These are phyloP conservation scores for Rattus norvegicus DNA, from an alignment of 2,113 vertebrate genomes.

Conservation along the genomic window DNA sequence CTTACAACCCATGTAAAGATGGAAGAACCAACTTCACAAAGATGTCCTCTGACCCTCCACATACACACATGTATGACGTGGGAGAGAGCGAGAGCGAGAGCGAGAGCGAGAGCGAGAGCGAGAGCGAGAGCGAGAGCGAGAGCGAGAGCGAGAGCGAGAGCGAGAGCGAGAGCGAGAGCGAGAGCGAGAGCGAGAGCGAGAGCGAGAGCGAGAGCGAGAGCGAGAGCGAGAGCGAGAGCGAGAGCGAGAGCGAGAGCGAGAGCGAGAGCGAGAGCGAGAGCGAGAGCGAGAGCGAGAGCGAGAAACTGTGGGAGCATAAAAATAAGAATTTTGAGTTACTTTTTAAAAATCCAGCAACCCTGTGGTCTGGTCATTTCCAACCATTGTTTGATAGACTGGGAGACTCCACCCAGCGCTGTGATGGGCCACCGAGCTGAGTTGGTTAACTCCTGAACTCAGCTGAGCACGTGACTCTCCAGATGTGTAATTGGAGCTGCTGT, in stretches of 20 bases:
- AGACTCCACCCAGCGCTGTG: rapidly evolving
- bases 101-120: too few relatives aligned
- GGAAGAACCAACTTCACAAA: not conserved
- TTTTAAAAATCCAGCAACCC: not conserved
- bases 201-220: too few relatives aligned
- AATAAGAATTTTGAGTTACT: not conserved
- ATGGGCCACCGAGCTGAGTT: not conserved
- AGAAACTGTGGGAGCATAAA: not conserved
- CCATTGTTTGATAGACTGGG: not conserved
- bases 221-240: too few relatives aligned
- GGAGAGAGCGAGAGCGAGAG: not conserved
- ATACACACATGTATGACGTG: too few relatives aligned
- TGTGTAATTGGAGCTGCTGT: not conserved
- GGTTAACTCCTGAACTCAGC: too few relatives aligned
- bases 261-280: too few relatives aligned
- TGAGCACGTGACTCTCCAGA: not conserved
- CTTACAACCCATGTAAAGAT: not conserved
- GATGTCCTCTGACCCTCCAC: not conserved
- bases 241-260: not conserved
- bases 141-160: not conserved
- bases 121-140: too few relatives aligned
- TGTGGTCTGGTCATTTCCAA: not conserved
- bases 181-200: too few relatives aligned
- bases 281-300: too few relatives aligned
- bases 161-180: too few relatives aligned